A percentile compares a stretch with the other conserved stretches of the same genome.
Evolutionary conservation across 2,113 vertebrate genomes (phyloP).

Genomic region (Bungarus multicinctus): DNA sequence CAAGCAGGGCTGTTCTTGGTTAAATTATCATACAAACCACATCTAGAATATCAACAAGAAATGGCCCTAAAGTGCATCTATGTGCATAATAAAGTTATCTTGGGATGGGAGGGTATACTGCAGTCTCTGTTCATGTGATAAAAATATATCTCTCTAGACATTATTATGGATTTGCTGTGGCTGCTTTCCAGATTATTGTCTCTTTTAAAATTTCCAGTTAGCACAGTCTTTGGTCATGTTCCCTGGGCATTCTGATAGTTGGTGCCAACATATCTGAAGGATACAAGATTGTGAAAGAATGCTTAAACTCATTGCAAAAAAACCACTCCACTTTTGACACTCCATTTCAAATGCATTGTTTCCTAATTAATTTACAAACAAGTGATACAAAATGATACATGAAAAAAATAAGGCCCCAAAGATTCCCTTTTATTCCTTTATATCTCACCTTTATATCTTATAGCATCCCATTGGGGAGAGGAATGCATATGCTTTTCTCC

Average conservation of each 20-base stretch:
- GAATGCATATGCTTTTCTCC: neutral
- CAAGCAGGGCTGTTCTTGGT: neutral
- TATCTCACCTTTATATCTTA: neutral
- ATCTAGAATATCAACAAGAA: neutral
- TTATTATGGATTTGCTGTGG: neutral
- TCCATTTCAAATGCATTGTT: neutral
- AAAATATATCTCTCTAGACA: neutral
- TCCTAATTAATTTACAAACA: neutral
- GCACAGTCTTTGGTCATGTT: neutral
- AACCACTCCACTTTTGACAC: too few relatives aligned
- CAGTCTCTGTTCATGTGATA: neutral
- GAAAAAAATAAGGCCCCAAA: neutral
- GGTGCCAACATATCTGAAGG: neutral
- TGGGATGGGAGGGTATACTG: neutral
- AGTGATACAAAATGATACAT: neutral
- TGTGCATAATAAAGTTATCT: neutral
- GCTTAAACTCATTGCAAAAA: neutral
- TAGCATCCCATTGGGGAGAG: neutral
- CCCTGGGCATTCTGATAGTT: neutral
- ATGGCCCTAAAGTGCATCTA: neutral
- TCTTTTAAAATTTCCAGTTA: neutral
- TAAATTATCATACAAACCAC: neutral
- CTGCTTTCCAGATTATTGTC: neutral
- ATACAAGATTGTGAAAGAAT: neutral
- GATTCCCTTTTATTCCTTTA: neutral